Base-by-base conservation (phyloP, 2,113 vertebrate genomes). In the Numenius arquata region DNA sequence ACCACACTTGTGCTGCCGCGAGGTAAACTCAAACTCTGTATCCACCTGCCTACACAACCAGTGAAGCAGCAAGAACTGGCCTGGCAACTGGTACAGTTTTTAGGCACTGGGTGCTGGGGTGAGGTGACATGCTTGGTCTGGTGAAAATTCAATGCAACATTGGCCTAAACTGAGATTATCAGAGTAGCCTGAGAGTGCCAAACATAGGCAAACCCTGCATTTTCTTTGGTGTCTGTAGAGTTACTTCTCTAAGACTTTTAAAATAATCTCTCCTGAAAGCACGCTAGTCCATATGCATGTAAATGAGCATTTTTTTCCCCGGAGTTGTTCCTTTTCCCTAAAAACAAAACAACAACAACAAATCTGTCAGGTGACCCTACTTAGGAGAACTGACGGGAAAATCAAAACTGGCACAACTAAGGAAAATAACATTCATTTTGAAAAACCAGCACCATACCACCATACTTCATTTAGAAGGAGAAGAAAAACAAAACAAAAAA, bases 171-270 rank as follows among this genome's bases (percentile, higher is more conserved):
- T 53, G 8, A 81, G 27, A 67, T 55, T 16, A 43, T 7, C 10
- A n/a, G 71, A 78, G 22, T 20, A 63, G 9, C 3, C 21, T 11
- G 9, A 43, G 20, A 32, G 16, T 11, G 5, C 8, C 11, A 74
- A 47, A 45, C 2, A 2, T 2, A 38, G 29, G 7, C 1, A 67
- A 29, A 1, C 0, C 2, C 3, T 4, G 1, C 2, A 12, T 78
- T 78, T 67, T 27, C 25, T 67, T 86, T 26, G 4, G 2, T 47
- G 13, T 15, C 25, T 50, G 25, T 40, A 19, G 8, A 58, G 32
- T 48, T n/a, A 25, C 2, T 8, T 52, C 9, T 75, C 34, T 29
- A 5, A 36, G 21, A 27, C 6, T 78, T 80, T 52, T 7, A 48
- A 87, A 56, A 61, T 18, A 4, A 14, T 56, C 3, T 53, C 3